Evolutionary conservation across 2,113 vertebrate species (phyloP), one percentile per base, ranked within the genome.

Genomic region (Stegostoma tigrinum): DNA sequence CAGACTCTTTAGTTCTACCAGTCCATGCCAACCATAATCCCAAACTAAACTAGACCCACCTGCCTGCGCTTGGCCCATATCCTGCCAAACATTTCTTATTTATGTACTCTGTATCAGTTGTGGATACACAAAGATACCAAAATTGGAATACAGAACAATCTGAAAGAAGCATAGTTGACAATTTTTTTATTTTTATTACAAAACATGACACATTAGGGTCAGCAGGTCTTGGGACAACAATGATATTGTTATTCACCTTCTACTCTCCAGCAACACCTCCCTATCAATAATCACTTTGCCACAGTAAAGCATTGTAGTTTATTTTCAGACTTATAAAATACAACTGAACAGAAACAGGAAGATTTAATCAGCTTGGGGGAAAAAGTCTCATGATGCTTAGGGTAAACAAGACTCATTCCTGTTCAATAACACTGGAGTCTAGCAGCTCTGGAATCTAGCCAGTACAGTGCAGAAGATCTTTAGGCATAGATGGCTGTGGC

Each of bases 151-250:
- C 3, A 15, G 12, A 89, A 30, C 27, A 12, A 61, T 61, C 52
- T n/a, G 87, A 30, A 55, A 34, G 52, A 90, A n/a, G 14, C 17
- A 61, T 34, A 61, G 61, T 61, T 90, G 87, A 34, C 87, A 55
- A 90, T 61, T 90, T 55, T 42, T 89, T 90, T 90, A 90, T 90
- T 90, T 55, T 64, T 34, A 90, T 90, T 90, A 90, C 30, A 17
- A 89, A 89, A 83, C 24, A 89, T 55, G 48, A 89, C 86, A 89
- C 10, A 30, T 89, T 55, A 87, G 38, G 80, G 80, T 83, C 80
- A 45, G 21, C 80, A 83, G 38, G 48, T 87, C 85, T 61, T 17
- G n/a, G 87, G 87, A 90, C 52, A 90, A 61, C 86, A 90, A 52
- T 61, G 30, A 89, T 89, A 10, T 52, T 90, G 17, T 75, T 34